Conservation (phyloP, 2,888 invertebrate species). For the Ophion ventricosus region DNA sequence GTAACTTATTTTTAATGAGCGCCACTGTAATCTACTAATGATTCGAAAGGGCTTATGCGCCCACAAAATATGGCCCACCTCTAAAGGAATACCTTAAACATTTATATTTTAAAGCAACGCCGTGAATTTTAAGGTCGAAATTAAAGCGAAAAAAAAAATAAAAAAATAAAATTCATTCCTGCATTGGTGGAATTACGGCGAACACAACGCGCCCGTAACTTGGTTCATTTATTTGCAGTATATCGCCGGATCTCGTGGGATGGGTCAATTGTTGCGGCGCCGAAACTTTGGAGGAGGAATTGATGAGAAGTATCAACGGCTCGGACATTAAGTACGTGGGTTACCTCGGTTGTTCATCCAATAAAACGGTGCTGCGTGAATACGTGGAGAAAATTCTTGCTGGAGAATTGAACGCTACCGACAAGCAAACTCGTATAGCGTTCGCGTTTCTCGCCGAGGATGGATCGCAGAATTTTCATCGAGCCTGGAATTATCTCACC, state of each 20-base stretch:
- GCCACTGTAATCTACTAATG: too few species aligned
- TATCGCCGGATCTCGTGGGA: conserved; percentile 82
- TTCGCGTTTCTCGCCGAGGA: conserved; percentile 55
- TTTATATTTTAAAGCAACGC: too few species aligned
- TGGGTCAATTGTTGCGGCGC: conserved; percentile 84
- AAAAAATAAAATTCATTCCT: too few species aligned
- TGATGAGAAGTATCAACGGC: conserved; percentile 62
- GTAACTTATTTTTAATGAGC: too few species aligned
- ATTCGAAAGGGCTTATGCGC: too few species aligned
- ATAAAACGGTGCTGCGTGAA: conserved; percentile 80
- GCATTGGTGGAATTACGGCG: too few species aligned
- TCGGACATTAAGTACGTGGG: conserved; percentile 74
- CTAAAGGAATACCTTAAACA: too few species aligned
- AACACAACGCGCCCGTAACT: neutral
- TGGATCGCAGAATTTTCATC: conserved; percentile 61
- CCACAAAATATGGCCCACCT: too few species aligned
- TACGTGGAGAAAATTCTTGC: conserved; percentile 60
- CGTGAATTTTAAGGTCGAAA: too few species aligned
- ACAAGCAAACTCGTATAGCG: conserved; percentile 52
- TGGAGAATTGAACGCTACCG: conserved; percentile 41
- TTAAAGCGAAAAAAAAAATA: too few species aligned
- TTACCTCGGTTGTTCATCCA: conserved; percentile 81
- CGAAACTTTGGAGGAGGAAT: conserved; percentile 51
- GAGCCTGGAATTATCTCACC: conserved; percentile 65
- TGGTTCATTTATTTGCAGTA: conserved; percentile 76